These are phyloP conservation scores for Aphelocoma californica DNA, from an alignment of 2,797 vertebrate genomes.

Conservation along the genomic window DNA sequence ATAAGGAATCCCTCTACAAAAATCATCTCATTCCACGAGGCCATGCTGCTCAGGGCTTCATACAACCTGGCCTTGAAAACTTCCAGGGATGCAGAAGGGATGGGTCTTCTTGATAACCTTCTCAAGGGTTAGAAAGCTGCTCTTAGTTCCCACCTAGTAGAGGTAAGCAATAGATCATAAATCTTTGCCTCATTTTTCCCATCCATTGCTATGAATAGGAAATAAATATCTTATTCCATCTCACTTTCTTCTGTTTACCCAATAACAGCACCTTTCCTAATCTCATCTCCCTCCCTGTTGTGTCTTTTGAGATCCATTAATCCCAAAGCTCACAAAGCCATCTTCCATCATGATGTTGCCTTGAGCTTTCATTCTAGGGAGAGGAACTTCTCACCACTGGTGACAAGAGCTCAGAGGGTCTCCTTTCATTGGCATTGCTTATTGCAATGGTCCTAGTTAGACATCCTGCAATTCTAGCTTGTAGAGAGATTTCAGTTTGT, in stretches of 20 bases:
- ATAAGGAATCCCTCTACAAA: too few relatives aligned
- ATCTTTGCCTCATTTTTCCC: background rate
- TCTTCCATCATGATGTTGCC: background rate
- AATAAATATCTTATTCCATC: background rate
- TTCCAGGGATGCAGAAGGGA: background rate
- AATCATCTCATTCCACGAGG: background rate
- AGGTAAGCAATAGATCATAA: background rate
- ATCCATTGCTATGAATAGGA: background rate
- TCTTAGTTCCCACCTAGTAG: background rate
- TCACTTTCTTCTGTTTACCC: background rate
- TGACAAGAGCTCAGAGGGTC: background rate
- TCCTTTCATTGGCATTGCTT: background rate
- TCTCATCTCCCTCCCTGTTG: background rate
- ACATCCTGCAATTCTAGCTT: background rate
- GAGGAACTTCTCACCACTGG: background rate
- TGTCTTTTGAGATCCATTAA: background rate
- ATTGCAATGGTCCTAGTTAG: background rate
- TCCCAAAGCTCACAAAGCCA: background rate
- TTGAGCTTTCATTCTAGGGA: background rate
- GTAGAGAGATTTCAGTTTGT: background rate
- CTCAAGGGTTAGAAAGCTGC: background rate
- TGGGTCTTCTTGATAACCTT: background rate
- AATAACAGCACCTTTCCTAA: background rate
- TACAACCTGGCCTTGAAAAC: background rate
- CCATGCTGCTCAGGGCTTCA: background rate